phyloP scores from a whole-genome alignment of 1,140 invertebrate genomes.

The Stegodyphus mimosarum region DNA sequence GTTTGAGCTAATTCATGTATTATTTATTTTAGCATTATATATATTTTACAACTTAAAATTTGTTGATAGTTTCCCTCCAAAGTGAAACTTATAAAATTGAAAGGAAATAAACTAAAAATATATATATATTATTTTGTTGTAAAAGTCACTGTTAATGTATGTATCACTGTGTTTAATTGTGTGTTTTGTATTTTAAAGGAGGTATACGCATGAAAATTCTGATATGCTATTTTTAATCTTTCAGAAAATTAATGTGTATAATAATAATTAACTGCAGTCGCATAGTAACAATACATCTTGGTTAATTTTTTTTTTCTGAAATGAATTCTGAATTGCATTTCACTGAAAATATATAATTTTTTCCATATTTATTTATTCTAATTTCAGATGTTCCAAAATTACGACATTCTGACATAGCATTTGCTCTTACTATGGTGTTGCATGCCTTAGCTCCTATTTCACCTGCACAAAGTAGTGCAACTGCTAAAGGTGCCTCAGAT shows the following conservation, averaged over 20 bases:
- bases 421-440: constrained; percentile 88
- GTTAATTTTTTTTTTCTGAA: too few relatives aligned
- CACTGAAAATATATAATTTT: too few relatives aligned
- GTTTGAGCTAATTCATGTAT: too few relatives aligned
- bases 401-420: constrained; percentile 88
- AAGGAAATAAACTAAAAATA: too few relatives aligned
- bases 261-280: not conserved
- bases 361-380: not conserved
- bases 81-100: too few relatives aligned
- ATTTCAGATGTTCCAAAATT: constrained; percentile 86
- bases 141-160: not conserved
- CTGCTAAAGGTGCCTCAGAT: constrained; percentile 50
- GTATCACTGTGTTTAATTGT: not conserved
- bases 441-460: constrained; percentile 83
- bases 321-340: too few relatives aligned
- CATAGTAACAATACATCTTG: too few relatives aligned
- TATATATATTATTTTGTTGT: too few relatives aligned
- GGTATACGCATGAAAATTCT: not conserved
- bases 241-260: not conserved
- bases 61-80: too few relatives aligned
- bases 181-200: too few relatives aligned
- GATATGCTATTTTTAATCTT: not conserved
- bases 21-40: too few relatives aligned
- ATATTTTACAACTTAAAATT: too few relatives aligned
- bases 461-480: constrained; percentile 53